A percentile compares a stretch with the other conserved stretches of the same genome.
Evolutionary conservation across 92 coral and sea anemone species (phyloP).

Genomic region (Actinernus sp.): DNA sequence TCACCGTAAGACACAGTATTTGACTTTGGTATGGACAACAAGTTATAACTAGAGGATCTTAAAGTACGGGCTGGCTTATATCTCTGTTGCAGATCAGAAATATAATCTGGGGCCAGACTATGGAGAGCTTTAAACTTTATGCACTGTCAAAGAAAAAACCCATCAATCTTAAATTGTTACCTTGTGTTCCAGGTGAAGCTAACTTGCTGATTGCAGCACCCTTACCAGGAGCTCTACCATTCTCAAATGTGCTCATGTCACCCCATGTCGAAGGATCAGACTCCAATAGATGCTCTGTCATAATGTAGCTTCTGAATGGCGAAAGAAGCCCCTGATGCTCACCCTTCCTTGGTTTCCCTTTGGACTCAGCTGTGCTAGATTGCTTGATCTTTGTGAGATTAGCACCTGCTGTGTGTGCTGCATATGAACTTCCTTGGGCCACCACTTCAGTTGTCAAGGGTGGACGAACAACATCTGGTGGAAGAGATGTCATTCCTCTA

Average conservation of each 20-base stretch:
- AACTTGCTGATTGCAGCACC: constrained; percentile 54
- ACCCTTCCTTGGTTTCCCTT: constrained; percentile 1
- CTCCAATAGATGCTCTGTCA: constrained; percentile 72
- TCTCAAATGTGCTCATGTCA: constrained; percentile 84
- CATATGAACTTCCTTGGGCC: constrained; percentile 6
- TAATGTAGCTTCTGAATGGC: constrained; percentile 85
- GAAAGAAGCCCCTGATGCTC: constrained; percentile 65
- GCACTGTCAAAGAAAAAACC: constrained; percentile 20
- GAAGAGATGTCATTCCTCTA: neutral
- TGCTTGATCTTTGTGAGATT: constrained; percentile 62
- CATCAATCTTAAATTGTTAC: constrained; percentile 40
- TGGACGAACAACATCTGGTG: constrained; percentile 12
- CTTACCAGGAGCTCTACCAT: constrained; percentile 53
- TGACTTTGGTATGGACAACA: too few relatives aligned
- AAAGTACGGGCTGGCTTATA: too few relatives aligned
- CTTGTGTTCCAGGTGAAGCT: constrained; percentile 94
- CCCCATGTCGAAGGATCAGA: constrained; percentile 93
- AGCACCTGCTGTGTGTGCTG: neutral
- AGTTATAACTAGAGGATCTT: too few relatives aligned
- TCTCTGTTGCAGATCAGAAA: too few relatives aligned
- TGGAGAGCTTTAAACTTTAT: constrained; percentile 6
- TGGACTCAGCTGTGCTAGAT: neutral
- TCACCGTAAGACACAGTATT: constrained; percentile 39
- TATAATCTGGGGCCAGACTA: too few relatives aligned
- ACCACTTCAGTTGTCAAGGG: constrained; percentile 29